Evolutionary conservation across 2,113 vertebrate species (phyloP).

Genomic region (Pampusana beccarii): DNA sequence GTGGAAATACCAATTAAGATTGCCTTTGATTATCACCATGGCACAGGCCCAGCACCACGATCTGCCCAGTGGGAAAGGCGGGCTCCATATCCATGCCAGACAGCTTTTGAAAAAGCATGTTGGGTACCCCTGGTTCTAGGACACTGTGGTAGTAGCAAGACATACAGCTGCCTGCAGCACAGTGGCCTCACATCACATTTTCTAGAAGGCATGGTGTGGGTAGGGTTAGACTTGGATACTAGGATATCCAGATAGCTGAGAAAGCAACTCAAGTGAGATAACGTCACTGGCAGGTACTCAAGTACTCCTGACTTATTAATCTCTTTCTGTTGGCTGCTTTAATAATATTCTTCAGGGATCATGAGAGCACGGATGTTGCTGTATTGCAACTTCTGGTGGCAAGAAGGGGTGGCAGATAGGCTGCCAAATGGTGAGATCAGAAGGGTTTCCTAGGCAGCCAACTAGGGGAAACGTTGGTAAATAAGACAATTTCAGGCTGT

Average conservation of each 20-base stretch:
- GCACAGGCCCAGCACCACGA: not conserved
- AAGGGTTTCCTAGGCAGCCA: not conserved
- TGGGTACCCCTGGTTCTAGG: not conserved
- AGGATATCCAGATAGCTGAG: not conserved
- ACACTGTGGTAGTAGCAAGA: not conserved
- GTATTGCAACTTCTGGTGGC: not conserved
- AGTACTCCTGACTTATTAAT: not conserved
- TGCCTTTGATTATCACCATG: not conserved
- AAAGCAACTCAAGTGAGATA: not conserved
- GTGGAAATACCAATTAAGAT: not conserved
- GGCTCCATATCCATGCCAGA: not conserved
- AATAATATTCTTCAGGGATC: not conserved
- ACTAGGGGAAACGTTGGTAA: not conserved
- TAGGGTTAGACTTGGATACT: not conserved
- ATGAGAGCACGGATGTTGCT: fast-evolving
- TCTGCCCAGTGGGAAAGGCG: not conserved
- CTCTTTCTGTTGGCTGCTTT: not conserved
- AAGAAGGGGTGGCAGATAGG: not conserved
- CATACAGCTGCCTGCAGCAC: not conserved
- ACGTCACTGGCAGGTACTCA: not conserved
- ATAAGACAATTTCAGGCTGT: not conserved
- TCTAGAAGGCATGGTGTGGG: not conserved
- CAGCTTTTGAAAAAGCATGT: not conserved
- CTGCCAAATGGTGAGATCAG: not conserved
- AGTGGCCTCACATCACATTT: fast-evolving